These are phyloP conservation scores for Suncus etruscus DNA, from an alignment of 2,113 vertebrate genomes.

Conservation along the genomic window DNA sequence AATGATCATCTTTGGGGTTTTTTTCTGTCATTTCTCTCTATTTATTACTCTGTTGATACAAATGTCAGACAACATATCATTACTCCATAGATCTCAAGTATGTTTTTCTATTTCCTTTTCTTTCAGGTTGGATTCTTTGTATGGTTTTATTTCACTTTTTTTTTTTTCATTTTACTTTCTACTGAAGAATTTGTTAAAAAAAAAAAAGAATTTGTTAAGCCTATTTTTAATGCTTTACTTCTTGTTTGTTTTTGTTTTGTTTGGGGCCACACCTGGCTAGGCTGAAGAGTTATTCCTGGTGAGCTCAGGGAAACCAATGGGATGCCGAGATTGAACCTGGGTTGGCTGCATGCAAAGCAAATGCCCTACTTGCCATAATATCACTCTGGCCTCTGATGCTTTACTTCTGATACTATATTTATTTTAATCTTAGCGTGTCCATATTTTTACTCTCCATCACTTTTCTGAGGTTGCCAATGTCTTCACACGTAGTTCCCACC, in stretches of 20 bases:
- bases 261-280: no score
- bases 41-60: not conserved
- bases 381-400: not conserved
- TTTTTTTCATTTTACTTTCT: no score
- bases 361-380: no score
- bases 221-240: no score
- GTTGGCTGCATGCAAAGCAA: no score
- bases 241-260: no score
- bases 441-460: not conserved
- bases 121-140: conserved; percentile 32
- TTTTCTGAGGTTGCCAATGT: conserved; percentile 27
- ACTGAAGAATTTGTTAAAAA: no score
- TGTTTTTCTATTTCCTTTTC: not conserved
- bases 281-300: no score
- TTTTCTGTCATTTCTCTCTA: conserved; percentile 2
- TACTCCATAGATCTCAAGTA: not conserved
- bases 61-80: not conserved
- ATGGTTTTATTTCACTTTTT: no score
- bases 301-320: no score
- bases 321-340: no score
- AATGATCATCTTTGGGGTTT: conserved; percentile 25
- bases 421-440: not conserved
- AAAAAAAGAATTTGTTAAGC: no score
- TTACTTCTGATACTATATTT: conserved; percentile 33
- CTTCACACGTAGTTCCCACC: not conserved